phyloP scores from a whole-genome alignment of 2,113 vertebrate species.

The Picathartes gymnocephalus region DNA sequence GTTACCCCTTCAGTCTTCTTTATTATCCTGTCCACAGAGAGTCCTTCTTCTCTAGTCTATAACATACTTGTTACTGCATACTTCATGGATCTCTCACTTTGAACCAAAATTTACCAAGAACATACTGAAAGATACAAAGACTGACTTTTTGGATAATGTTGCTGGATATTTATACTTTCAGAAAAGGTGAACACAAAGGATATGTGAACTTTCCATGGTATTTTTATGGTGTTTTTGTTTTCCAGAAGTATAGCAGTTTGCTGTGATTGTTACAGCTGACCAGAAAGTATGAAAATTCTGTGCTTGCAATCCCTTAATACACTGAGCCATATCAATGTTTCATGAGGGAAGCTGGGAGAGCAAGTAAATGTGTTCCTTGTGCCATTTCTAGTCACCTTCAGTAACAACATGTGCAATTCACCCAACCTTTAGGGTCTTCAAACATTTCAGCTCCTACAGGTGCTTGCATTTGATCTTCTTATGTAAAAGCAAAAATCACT shows the following conservation, averaged over 20 bases:
- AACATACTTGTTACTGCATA: neutral
- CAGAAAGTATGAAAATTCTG: neutral
- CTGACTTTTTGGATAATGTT: neutral
- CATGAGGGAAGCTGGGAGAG: neutral
- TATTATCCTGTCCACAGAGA: neutral
- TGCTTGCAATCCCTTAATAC: neutral
- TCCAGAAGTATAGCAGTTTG: neutral
- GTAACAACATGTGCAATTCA: neutral
- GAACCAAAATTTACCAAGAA: neutral
- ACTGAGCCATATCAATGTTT: neutral
- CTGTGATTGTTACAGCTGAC: neutral
- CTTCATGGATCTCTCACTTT: neutral
- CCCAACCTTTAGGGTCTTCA: neutral
- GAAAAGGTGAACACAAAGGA: neutral
- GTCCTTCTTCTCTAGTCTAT: neutral
- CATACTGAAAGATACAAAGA: neutral
- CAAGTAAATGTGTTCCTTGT: neutral
- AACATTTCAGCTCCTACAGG: neutral
- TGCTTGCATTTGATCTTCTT: neutral
- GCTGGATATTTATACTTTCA: neutral
- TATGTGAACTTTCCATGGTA: neutral
- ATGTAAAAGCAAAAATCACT: neutral
- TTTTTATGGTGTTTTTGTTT: neutral
- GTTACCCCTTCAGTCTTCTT: neutral
- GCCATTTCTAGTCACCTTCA: rapidly evolving